phyloP scores from a whole-genome alignment of 2,113 vertebrate genomes.

The Sula dactylatra region DNA sequence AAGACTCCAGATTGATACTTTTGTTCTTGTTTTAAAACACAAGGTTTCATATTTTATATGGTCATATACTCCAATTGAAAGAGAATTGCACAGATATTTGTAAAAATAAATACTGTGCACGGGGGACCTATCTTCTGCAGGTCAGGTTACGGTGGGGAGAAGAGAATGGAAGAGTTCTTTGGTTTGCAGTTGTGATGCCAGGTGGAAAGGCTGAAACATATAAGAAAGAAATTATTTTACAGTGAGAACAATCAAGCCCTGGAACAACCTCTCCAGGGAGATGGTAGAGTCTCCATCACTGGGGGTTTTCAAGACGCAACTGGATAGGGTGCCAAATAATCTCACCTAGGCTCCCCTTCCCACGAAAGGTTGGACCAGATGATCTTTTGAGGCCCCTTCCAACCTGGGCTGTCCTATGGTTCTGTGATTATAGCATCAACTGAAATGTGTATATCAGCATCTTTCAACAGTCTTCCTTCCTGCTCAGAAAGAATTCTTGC shows the following conservation, averaged over 20 bases:
- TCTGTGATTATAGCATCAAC: background rate
- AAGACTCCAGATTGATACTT: background rate
- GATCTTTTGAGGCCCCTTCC: background rate
- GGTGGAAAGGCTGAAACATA: background rate
- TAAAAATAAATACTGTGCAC: background rate
- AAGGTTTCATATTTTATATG: background rate
- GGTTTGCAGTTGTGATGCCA: background rate
- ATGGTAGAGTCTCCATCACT: background rate
- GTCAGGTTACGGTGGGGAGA: background rate
- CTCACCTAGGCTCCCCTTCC: background rate
- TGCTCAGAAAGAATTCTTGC: background rate
- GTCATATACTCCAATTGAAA: background rate
- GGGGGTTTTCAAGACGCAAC: background rate
- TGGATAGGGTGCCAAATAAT: background rate
- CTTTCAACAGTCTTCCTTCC: background rate
- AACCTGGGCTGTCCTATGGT: background rate
- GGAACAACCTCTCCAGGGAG: background rate
- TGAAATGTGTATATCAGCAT: background rate
- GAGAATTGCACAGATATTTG: background rate
- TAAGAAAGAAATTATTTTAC: background rate
- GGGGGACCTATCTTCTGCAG: background rate
- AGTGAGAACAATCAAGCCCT: background rate
- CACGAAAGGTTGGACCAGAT: background rate
- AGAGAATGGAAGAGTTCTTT: background rate
- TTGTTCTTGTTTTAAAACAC: background rate